Base-by-base conservation (phyloP, 2,797 vertebrate species). In the Cyclopterus lumpus region DNA sequence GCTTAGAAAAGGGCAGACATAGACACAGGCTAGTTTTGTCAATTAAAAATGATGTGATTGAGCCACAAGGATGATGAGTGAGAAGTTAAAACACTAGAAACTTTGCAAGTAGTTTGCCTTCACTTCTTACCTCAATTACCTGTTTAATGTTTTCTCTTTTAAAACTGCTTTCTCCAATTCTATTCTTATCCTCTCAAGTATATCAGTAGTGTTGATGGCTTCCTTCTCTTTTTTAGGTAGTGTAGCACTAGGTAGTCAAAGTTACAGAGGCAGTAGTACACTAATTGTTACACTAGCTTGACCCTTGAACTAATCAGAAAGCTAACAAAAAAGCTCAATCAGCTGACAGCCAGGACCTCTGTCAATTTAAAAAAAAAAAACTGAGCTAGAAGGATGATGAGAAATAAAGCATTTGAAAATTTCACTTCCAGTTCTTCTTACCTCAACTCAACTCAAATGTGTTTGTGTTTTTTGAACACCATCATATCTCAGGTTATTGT, bases 401-500 rank as follows among this genome's bases (percentile, higher is more conserved):
- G 16, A 18, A 24, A 32, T 58, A 18, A 22, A 30, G 34, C 18
- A 9, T 24, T 28, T 42, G 34, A 26, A 26, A 54, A 36, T 36
- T 7, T 36, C 8, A 16, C 15, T 55, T n/a, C 5, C 5, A 22
- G 12, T 16, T 60, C 5, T 59, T 22, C 58, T 14, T 40, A 40
- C 11, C 3, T 12, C 20, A n/a, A 12, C 32, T 22, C 32, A 60
- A 20, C 34, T 34, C 34, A 8, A 34, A 51, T 11, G 22, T 24
- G 1, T 51, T 5, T 51, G n/a, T 74, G 30, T 74, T 53, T 64
- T n/a, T 75, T n/a, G 16, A 7, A 26, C 48, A 8, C 36, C 24
- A 36, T 69, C 61, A 65, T 30, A 68, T 57, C 67, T 65, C 20
- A 34, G 32, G 30, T 54, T 72, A 71, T 71, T 48, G 63, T 53